Evolutionary conservation across 2,888 invertebrate genomes (phyloP).

Genomic region (Hirtodrosophila histrioides): DNA sequence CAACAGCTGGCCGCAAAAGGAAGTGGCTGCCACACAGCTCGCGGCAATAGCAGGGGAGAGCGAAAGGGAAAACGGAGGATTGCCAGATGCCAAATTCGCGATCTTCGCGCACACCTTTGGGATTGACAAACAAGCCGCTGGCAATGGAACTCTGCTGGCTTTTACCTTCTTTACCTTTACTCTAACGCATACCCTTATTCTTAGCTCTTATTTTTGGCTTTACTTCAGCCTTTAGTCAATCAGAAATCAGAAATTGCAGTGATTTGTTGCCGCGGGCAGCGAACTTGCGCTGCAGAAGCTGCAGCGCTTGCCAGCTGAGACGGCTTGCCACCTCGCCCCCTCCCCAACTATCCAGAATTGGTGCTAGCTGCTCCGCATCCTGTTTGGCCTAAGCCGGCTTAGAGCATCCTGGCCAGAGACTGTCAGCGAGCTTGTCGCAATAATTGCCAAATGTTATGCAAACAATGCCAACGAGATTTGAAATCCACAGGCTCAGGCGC

Average conservation of each 20-base stretch:
- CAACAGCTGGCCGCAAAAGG: conserved; percentile 74
- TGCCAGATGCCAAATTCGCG: conserved; percentile 58
- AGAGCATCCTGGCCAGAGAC: conserved; percentile 51
- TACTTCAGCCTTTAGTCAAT: conserved; percentile 19
- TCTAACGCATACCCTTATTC: no score
- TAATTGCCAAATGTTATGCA: conserved; percentile 81
- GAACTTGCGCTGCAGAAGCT: conserved; percentile 46
- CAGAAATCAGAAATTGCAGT: conserved; percentile 52
- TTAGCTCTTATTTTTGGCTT: neutral
- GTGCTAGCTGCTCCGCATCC: conserved; percentile 30
- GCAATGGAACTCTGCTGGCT: conserved; percentile 25
- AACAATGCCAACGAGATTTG: conserved; percentile 67
- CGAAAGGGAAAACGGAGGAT: conserved; percentile 6
- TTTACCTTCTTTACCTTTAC: conserved; percentile 7
- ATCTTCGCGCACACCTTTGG: conserved; percentile 59
- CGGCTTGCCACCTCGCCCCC: conserved; percentile 9
- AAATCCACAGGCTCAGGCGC: conserved; percentile 66
- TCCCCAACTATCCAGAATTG: neutral
- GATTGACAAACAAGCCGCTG: conserved; percentile 63
- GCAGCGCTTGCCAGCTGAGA: conserved; percentile 55
- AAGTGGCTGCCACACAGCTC: conserved; percentile 61
- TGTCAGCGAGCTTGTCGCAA: conserved; percentile 75
- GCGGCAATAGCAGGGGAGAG: conserved; percentile 18
- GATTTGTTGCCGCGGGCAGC: conserved; percentile 44
- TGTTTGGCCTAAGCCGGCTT: conserved; percentile 67